phyloP scores from a whole-genome alignment of 2,113 vertebrate genomes.

The Galbula dea region DNA sequence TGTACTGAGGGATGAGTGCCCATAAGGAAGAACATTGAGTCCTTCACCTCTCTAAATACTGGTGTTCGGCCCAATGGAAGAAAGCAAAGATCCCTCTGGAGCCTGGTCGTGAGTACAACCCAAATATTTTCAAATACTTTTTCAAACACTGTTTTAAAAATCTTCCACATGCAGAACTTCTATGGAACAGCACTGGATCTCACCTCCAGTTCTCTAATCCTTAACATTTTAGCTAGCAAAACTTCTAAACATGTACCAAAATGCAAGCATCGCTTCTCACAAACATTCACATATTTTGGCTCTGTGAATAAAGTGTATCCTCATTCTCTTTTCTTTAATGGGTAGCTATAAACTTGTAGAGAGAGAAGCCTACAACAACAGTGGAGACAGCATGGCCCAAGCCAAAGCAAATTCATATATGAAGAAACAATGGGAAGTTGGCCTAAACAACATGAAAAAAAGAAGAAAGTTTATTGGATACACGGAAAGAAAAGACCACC shows the following conservation, averaged over 20 bases:
- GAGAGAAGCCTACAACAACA: background rate
- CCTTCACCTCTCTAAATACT: background rate
- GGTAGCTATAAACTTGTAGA: background rate
- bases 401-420: constrained; percentile 24
- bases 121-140: background rate
- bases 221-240: background rate
- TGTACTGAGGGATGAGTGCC: background rate
- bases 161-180: background rate
- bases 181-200: background rate
- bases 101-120: background rate
- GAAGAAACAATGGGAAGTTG: constrained; percentile 6
- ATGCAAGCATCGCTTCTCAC: background rate
- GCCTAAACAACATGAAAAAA: background rate
- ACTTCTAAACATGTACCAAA: background rate
- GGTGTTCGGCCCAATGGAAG: background rate
- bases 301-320: constrained; percentile 4
- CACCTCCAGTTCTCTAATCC: background rate
- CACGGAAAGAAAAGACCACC: background rate
- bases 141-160: background rate
- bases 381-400: background rate
- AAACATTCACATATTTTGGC: constrained; percentile 38
- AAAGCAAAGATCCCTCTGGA: background rate
- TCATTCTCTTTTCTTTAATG: background rate
- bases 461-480: background rate
- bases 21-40: background rate